Conservation (phyloP, 2,113 vertebrate genomes). For the Gobio gobio region DNA sequence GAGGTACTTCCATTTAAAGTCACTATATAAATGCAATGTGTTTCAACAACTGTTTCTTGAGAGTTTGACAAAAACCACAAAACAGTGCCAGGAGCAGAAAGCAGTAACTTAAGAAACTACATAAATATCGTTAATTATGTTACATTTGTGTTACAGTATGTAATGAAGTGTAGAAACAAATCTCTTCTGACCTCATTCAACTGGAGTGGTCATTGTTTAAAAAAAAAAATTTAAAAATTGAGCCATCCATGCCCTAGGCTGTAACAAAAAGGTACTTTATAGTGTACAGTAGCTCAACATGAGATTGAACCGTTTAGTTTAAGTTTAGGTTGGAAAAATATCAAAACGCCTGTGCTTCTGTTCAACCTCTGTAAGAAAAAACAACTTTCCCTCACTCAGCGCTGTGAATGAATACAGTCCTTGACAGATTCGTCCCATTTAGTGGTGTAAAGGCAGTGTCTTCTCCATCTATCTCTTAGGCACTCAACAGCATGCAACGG, state of each 20-base stretch:
- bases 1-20: constrained; percentile 56
- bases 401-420: constrained; percentile 20
- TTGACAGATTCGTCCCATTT: constrained; percentile 46
- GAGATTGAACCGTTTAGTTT: constrained; percentile 21
- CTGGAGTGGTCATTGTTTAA: constrained; percentile 66
- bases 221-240: constrained; percentile 54
- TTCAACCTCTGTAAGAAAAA: constrained; percentile 48
- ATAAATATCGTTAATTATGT: constrained; percentile 55
- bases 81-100: constrained; percentile 43
- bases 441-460: constrained; percentile 54
- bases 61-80: constrained; percentile 31
- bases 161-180: constrained; percentile 51
- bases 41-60: constrained; percentile 23
- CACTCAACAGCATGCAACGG: constrained; percentile 52
- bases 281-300: constrained; percentile 38
- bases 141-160: constrained; percentile 52
- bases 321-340: constrained; percentile 41
- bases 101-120: constrained; percentile 48
- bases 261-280: constrained; percentile 46
- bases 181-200: constrained; percentile 52
- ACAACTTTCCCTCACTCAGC: constrained; percentile 33
- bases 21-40: constrained; percentile 53
- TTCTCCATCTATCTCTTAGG: constrained; percentile 52
- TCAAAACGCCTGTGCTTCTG: constrained; percentile 64
- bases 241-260: constrained; percentile 53